Percentiles rank a stretch among this genome's conserved stretches.
phyloP scores from a whole-genome alignment of 92 coral and sea anemone species.

The Parazoanthus swiftii region DNA sequence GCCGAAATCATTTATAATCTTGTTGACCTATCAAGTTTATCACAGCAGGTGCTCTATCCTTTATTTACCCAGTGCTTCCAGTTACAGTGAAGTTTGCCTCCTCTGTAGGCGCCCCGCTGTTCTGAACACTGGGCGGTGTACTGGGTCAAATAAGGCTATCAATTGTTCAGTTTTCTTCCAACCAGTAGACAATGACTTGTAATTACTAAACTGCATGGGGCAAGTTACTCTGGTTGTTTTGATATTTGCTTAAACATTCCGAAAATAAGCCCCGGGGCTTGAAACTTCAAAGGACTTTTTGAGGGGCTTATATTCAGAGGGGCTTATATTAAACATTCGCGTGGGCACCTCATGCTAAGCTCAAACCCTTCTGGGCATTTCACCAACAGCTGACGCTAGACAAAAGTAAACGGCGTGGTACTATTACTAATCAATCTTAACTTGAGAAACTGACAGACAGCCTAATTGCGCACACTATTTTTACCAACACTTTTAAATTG shows the following conservation, averaged over 20 bases:
- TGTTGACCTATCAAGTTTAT: background rate
- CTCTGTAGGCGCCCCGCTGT: background rate
- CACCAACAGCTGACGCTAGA: background rate
- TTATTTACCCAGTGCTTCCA: background rate
- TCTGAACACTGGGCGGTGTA: background rate
- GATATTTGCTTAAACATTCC: constrained; percentile 4
- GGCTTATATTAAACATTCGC: background rate
- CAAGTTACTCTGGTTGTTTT: background rate
- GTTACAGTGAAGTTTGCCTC: background rate
- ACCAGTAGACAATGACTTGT: background rate
- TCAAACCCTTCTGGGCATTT: constrained; percentile 2
- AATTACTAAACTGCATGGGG: background rate
- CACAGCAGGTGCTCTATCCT: background rate
- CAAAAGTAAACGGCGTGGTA: background rate
- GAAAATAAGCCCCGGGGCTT: no score
- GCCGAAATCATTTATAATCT: no score
- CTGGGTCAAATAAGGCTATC: background rate
- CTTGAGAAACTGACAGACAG: background rate
- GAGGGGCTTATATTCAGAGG: no score
- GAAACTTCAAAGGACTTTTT: no score
- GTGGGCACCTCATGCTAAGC: constrained; percentile 10
- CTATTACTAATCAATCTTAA: constrained; percentile 9
- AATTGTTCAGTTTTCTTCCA: background rate
- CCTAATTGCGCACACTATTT: background rate
- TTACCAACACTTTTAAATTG: background rate